A percentile compares a stretch with the other conserved stretches of the same genome.
These are phyloP conservation scores for Alethe castanea DNA, from an alignment of 2,113 vertebrate species.

Conservation along the genomic window DNA sequence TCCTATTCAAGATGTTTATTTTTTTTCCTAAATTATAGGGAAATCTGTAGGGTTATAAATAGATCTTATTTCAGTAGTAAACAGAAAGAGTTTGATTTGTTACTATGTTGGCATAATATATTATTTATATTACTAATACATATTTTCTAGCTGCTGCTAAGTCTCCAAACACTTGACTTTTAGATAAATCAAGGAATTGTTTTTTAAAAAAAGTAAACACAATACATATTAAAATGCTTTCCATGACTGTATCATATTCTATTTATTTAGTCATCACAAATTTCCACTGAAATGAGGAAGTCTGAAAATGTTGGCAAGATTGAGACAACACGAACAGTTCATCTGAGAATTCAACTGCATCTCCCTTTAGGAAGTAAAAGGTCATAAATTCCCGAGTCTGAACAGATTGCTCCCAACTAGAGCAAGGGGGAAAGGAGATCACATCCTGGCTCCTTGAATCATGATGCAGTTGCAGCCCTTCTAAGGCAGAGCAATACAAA, in stretches of 20 bases:
- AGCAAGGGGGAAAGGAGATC: background rate
- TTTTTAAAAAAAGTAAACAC: background rate
- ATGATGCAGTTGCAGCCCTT: background rate
- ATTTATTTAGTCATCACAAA: background rate
- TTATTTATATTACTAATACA: background rate
- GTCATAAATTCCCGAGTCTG: background rate
- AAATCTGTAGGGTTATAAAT: constrained; percentile 13
- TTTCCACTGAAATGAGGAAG: background rate
- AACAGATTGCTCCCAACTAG: background rate
- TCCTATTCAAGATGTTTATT: background rate
- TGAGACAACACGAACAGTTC: fast-evolving
- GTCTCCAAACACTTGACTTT: background rate
- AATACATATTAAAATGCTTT: background rate
- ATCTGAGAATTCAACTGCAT: background rate
- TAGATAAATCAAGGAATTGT: background rate
- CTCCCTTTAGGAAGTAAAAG: background rate
- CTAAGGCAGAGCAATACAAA: background rate
- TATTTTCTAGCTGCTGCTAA: background rate
- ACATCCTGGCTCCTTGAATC: background rate
- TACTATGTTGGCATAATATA: background rate
- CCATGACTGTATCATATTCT: background rate
- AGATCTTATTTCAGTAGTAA: background rate
- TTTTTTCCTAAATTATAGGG: background rate
- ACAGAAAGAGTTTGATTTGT: constrained; percentile 12
- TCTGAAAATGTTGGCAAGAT: background rate